Base-by-base conservation (phyloP, 2,888 invertebrate species). In the Thyatira batis region DNA sequence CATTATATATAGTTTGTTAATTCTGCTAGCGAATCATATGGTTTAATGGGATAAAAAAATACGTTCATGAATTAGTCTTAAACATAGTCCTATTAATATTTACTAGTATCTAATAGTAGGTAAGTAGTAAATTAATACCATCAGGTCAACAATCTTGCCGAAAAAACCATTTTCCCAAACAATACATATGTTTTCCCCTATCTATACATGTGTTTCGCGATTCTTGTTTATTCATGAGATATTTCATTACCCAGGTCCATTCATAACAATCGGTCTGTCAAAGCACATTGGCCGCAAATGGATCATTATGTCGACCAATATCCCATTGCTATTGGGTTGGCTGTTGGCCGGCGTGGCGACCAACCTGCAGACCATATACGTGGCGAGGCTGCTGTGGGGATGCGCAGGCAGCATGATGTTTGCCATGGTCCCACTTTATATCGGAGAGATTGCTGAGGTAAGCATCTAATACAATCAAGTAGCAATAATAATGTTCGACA, bases 271-370 rank as follows among this genome's bases (percentile, higher is more conserved):
- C 9, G 93, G 93, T 0, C 83, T 95, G 11, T 94, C 95, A 0
- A 94, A 94, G 61, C 92, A 92, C 82, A 87, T 95, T 50, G 96
- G 96, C 0, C 92, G 96, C 0, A 95, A 95, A 67, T 93, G 92
- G 87, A 93, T 95, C 1, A 87, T 97, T 57, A 85, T 96, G 27
- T 84, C 94, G 11, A 94, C 95, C 57, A 93, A 94, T 45, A 57
- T 95, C 0, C 95, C 96, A 0, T 95, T 95, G 55, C 84, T 96
- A 0, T 69, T 95, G 21, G 95, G 96, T 9, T 97, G 95, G 93
- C 73, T 94, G n/a, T 82, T 96, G 45, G 93, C 96, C 46, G 94
- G 94, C 17, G 93, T 94, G 33, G 93, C 94, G 8, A 81, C 82
- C 6, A 68, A 84, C 54, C 77, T 94, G 43, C 76, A 72, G 21